These are phyloP conservation scores for Euphonia xanthogaster DNA, from an alignment of 2,797 vertebrate species.

Conservation along the genomic window DNA sequence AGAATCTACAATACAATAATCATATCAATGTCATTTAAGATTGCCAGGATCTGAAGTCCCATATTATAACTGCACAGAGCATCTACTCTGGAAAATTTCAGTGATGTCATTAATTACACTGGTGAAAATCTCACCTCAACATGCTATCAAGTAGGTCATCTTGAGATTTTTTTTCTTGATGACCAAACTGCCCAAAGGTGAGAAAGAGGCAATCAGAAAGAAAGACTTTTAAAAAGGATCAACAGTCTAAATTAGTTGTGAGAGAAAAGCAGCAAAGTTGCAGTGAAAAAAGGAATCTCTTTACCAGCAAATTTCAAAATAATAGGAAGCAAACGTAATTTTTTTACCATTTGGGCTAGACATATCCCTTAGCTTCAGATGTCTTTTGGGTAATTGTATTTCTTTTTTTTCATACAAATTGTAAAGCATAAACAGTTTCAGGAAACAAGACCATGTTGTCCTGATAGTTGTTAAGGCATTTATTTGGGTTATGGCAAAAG, in stretches of 20 bases:
- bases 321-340: neutral
- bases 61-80: neutral
- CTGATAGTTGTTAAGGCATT: neutral
- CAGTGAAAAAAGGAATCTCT: neutral
- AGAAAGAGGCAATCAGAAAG: neutral
- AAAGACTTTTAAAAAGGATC: conserved; percentile 35
- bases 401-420: neutral
- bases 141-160: neutral
- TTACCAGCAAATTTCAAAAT: neutral
- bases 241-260: neutral
- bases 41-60: neutral
- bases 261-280: neutral
- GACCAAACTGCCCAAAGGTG: conserved; percentile 10
- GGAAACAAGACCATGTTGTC: neutral
- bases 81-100: neutral
- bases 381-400: neutral
- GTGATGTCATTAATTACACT: neutral
- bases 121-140: neutral
- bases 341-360: neutral
- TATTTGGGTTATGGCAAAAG: neutral
- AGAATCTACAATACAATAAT: neutral
- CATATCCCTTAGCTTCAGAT: neutral
- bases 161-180: neutral
- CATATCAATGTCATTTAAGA: neutral
- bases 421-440: neutral